A percentile compares a stretch with the other conserved stretches of the same genome.
Conservation (phyloP, 1,140 invertebrate genomes). For the Scaptomyza graminum region DNA sequence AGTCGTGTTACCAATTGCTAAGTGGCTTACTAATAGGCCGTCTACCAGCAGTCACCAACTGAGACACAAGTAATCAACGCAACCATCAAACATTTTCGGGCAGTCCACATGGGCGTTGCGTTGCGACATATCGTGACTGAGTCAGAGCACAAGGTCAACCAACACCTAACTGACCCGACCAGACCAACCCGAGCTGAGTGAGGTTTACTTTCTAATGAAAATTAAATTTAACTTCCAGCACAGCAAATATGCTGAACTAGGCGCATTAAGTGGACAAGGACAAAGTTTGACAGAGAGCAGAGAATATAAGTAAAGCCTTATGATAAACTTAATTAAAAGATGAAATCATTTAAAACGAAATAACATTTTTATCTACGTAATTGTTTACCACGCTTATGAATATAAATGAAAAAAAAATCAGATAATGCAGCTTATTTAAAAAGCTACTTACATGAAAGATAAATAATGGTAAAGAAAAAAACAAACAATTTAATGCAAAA, state of each 20-base stretch:
- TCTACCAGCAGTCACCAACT: slow-evolving; percentile 21
- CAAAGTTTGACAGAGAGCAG: background rate
- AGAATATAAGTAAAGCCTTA: background rate
- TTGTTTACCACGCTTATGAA: too few relatives aligned
- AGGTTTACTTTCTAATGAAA: slow-evolving; percentile 6
- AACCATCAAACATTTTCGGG: slow-evolving; percentile 16
- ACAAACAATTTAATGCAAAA: too few relatives aligned
- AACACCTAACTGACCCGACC: slow-evolving; percentile 32
- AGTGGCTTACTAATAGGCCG: slow-evolving; percentile 6
- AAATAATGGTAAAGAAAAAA: too few relatives aligned
- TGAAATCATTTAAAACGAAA: too few relatives aligned
- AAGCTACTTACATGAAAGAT: too few relatives aligned
- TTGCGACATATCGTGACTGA: slow-evolving; percentile 23
- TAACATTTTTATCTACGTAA: too few relatives aligned
- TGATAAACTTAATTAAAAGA: background rate
- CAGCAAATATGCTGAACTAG: background rate
- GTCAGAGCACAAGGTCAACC: slow-evolving; percentile 34
- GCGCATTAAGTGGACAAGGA: background rate
- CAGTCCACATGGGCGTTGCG: too few relatives aligned
- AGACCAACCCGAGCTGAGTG: background rate
- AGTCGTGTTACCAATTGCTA: slow-evolving; percentile 25
- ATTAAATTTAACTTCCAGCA: background rate
- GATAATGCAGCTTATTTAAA: too few relatives aligned
- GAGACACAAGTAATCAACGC: slow-evolving; percentile 37
- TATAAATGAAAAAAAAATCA: too few relatives aligned